A percentile compares a stretch with the other conserved stretches of the same genome.
phyloP scores from a whole-genome alignment of 2,888 invertebrate species.

The Drosophila diplacantha region DNA sequence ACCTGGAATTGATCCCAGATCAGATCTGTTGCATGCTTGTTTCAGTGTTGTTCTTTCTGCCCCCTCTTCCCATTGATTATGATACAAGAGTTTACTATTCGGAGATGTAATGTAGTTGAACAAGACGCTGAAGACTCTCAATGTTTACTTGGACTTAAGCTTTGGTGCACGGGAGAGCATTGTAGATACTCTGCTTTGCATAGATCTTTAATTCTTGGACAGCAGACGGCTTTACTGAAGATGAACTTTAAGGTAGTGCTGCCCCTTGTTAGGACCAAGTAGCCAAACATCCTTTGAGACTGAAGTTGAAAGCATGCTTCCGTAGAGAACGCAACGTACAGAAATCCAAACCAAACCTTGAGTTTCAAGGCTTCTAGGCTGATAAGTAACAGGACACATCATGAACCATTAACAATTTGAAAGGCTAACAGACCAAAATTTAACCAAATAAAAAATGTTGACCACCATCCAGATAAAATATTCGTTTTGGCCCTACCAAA shows the following conservation, averaged over 20 bases:
- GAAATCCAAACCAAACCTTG: not conserved
- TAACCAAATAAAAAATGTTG: slow-evolving; percentile 8
- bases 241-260: too few relatives aligned
- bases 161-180: too few relatives aligned
- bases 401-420: not conserved
- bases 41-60: slow-evolving; percentile 39
- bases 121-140: too few relatives aligned
- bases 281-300: too few relatives aligned
- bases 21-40: slow-evolving; percentile 38
- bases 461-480: slow-evolving; percentile 81
- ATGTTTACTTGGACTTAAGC: too few relatives aligned
- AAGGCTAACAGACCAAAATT: slow-evolving; percentile 1
- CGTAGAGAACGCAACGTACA: too few relatives aligned
- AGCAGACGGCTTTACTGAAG: too few relatives aligned
- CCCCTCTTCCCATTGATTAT: not conserved
- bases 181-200: too few relatives aligned
- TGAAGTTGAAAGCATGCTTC: not conserved
- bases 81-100: not conserved
- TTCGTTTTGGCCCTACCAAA: slow-evolving; percentile 83
- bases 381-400: not conserved
- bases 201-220: too few relatives aligned
- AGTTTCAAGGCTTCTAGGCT: too few relatives aligned
- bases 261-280: not conserved
- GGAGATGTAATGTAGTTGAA: too few relatives aligned
- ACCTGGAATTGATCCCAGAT: not conserved